Evolutionary conservation across 2,113 vertebrate genomes (phyloP).

Genomic region (Dermatemys mawii): DNA sequence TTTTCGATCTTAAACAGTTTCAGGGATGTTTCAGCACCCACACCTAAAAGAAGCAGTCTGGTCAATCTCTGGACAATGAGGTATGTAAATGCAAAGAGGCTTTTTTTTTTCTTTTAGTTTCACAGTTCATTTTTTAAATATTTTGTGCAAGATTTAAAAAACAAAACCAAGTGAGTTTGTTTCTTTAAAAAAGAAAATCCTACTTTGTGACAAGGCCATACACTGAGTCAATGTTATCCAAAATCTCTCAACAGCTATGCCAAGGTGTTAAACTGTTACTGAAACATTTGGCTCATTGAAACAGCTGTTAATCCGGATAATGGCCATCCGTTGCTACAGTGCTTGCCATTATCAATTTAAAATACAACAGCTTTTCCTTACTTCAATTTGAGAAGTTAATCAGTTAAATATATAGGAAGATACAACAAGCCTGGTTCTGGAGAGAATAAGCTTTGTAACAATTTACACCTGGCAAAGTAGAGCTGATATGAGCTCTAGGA

Average conservation of each 20-base stretch:
- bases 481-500: background rate
- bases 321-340: conserved; percentile 54
- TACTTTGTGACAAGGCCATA: conserved; percentile 47
- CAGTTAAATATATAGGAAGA: conserved; percentile 14
- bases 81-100: conserved; percentile 82
- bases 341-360: conserved; percentile 34
- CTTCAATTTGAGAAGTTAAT: conserved; percentile 35
- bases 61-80: conserved; percentile 80
- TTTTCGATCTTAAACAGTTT: conserved; percentile 50
- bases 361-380: conserved; percentile 33
- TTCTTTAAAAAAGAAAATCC: conserved; percentile 55
- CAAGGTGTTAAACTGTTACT: conserved; percentile 54
- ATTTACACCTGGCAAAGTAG: background rate
- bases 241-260: conserved; percentile 56
- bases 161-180: conserved; percentile 62
- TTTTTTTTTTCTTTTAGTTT: conserved; percentile 64
- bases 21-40: conserved; percentile 41
- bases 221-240: conserved; percentile 39
- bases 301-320: conserved; percentile 57
- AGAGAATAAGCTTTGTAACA: conserved; percentile 7
- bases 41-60: conserved; percentile 65
- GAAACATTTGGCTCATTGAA: conserved; percentile 60
- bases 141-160: conserved; percentile 76
- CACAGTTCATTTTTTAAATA: conserved; percentile 78
- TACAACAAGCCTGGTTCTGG: background rate